phyloP scores from a whole-genome alignment of 2,888 invertebrate genomes.

The Dasypogon diadema region DNA sequence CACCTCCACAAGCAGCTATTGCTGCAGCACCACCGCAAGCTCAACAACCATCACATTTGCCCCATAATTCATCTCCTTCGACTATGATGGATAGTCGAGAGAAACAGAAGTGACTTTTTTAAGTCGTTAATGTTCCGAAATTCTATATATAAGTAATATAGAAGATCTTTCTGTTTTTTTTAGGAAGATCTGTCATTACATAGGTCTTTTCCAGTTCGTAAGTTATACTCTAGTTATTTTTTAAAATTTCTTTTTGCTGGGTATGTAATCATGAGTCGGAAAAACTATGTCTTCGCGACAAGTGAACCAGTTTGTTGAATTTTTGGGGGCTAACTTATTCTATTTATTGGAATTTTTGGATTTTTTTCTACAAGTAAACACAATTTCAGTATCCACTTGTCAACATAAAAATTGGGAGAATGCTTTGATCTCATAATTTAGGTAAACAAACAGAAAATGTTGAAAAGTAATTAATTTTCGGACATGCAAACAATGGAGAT shows the following conservation, averaged over 20 bases:
- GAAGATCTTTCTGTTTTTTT: background rate
- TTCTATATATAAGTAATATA: background rate
- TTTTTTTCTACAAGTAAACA: too few species aligned
- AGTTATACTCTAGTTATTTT: background rate
- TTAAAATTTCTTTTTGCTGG: background rate
- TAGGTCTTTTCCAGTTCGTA: background rate
- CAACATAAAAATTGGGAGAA: background rate
- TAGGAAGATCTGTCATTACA: background rate
- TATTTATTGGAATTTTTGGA: background rate
- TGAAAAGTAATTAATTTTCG: too few species aligned
- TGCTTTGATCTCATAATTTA: constrained; percentile 42
- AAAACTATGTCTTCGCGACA: too few species aligned
- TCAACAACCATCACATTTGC: constrained; percentile 36
- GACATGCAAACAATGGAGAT: too few species aligned
- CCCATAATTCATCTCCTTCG: constrained; percentile 24
- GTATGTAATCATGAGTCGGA: background rate
- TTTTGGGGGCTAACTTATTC: background rate
- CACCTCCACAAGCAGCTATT: constrained; percentile 52
- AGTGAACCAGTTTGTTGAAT: background rate
- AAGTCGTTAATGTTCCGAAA: constrained; percentile 19
- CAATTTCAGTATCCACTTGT: background rate
- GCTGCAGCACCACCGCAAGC: constrained; percentile 46
- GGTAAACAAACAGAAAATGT: constrained; percentile 31
- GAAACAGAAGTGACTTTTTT: constrained; percentile 27
- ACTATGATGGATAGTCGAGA: constrained; percentile 7